Percentiles rank a stretch among this genome's conserved stretches.
Conservation (phyloP, 2,888 invertebrate genomes). For the Trilocha varians region DNA sequence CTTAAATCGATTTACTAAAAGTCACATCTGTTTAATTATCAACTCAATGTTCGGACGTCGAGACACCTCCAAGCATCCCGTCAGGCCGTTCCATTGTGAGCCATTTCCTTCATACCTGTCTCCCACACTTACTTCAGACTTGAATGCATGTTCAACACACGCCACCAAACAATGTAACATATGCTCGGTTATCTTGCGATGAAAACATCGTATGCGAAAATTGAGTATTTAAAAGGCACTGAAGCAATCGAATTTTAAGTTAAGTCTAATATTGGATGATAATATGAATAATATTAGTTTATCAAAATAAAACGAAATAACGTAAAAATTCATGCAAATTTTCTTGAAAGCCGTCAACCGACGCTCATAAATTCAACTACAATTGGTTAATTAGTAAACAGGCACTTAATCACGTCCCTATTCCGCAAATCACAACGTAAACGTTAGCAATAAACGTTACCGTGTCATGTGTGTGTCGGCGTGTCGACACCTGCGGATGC, state of each 20-base stretch:
- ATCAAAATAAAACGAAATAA: too few species aligned
- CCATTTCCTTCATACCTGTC: constrained; percentile 7
- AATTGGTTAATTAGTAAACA: constrained; percentile 2
- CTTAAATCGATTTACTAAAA: neutral
- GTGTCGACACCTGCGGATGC: constrained; percentile 49
- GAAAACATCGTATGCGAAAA: too few species aligned
- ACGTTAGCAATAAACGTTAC: constrained; percentile 23
- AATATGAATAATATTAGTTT: too few species aligned
- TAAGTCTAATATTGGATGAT: too few species aligned
- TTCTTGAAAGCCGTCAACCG: too few species aligned
- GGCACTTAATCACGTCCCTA: constrained; percentile 11
- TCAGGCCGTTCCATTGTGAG: constrained; percentile 8
- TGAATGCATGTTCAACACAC: constrained; percentile 12
- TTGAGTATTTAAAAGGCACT: neutral
- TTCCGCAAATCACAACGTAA: constrained; percentile 17
- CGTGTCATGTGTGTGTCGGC: constrained; percentile 23
- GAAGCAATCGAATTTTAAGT: neutral
- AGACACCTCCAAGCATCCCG: constrained; percentile 37
- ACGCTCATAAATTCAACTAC: neutral
- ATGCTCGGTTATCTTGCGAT: too few species aligned
- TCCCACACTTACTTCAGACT: constrained; percentile 4
- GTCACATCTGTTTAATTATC: constrained; percentile 1
- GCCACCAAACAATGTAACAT: constrained; percentile 13
- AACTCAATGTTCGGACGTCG: constrained; percentile 22
- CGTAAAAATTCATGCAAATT: too few species aligned